A percentile compares a stretch with the other conserved stretches of the same genome.
phyloP scores from a whole-genome alignment of 2,888 invertebrate species.

The Ctenicera cuprea region DNA sequence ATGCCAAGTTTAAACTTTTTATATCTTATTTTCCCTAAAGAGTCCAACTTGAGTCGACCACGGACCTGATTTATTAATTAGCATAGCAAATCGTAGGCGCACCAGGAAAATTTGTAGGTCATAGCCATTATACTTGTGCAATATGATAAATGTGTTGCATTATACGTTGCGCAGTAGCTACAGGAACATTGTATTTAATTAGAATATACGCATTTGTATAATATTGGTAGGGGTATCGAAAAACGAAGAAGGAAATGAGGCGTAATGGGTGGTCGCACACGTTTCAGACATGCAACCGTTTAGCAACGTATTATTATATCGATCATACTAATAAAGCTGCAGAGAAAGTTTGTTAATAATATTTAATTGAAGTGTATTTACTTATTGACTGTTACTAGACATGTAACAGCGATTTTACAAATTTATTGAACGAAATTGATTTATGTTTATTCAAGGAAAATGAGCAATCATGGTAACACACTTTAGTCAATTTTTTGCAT shows the following conservation, averaged over 20 bases:
- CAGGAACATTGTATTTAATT: conserved; percentile 34
- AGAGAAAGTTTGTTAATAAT: conserved; percentile 9
- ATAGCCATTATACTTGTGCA: background rate
- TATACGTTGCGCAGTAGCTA: conserved; percentile 9
- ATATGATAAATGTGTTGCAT: background rate
- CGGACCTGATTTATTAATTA: too few relatives aligned
- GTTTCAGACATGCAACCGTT: background rate
- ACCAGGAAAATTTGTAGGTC: too few relatives aligned
- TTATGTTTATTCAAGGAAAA: too few relatives aligned
- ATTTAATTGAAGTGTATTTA: background rate
- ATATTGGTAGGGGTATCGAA: background rate
- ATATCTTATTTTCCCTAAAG: too few relatives aligned
- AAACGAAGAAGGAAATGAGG: conserved; percentile 7
- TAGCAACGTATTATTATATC: background rate
- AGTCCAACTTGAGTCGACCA: too few relatives aligned
- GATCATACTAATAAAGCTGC: background rate
- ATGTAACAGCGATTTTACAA: background rate
- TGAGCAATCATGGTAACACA: too few relatives aligned
- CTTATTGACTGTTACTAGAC: background rate
- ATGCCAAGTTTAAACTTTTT: too few relatives aligned
- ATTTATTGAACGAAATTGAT: background rate
- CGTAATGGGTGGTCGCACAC: conserved; percentile 1
- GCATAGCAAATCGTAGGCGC: too few relatives aligned
- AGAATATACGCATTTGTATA: conserved; percentile 29
- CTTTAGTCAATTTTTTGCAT: too few relatives aligned